Evolutionary conservation across 2,797 vertebrate species (phyloP).

Genomic region (Valencia hispanica): DNA sequence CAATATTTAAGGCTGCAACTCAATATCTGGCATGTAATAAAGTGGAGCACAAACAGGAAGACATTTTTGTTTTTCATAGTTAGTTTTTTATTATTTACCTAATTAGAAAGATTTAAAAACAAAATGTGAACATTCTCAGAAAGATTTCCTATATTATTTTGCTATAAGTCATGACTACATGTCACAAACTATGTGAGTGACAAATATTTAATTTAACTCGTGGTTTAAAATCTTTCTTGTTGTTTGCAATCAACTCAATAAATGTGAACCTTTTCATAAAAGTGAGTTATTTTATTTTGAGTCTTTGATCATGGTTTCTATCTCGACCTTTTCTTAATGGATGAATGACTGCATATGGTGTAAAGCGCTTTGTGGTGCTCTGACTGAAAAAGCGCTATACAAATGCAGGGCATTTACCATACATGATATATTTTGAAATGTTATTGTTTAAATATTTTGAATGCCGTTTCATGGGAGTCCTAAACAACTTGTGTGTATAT

Average conservation of each 20-base stretch:
- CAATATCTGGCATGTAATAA: neutral
- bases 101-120: neutral
- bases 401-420: too few species aligned
- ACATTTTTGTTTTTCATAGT: neutral
- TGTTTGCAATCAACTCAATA: neutral
- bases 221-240: neutral
- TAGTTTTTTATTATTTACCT: neutral
- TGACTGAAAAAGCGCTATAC: too few species aligned
- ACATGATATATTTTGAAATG: too few species aligned
- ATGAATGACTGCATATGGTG: too few species aligned
- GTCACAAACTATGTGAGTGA: neutral
- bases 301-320: neutral
- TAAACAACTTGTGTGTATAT: too few species aligned
- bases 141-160: neutral
- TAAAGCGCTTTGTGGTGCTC: too few species aligned
- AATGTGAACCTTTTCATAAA: neutral
- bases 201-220: too few species aligned
- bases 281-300: neutral
- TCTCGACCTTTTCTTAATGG: too few species aligned
- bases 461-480: too few species aligned
- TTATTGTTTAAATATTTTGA: too few species aligned
- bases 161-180: neutral
- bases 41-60: neutral
- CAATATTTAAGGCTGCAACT: neutral
- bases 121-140: neutral